Conservation (phyloP, 1,140 invertebrate species). For the Tetranychus urticae region DNA sequence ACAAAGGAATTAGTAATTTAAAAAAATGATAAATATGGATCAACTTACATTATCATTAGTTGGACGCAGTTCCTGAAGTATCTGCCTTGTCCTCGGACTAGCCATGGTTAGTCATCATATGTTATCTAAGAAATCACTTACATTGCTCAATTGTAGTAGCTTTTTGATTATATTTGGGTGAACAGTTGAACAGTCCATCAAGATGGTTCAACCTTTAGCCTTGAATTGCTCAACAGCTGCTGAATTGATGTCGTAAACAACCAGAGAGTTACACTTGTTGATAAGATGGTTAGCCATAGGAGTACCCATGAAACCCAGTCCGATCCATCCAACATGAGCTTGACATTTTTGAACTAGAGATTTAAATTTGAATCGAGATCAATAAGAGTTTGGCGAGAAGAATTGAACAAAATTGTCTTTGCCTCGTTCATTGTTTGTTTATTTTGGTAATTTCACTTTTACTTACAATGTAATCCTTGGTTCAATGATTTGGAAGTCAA, state of each 20-base stretch:
- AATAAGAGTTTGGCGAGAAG: too few relatives aligned
- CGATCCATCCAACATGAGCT: constrained; percentile 47
- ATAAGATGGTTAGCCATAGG: constrained; percentile 80
- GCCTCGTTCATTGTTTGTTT: too few relatives aligned
- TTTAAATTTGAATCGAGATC: too few relatives aligned
- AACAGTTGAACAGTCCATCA: constrained; percentile 88
- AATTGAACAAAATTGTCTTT: too few relatives aligned
- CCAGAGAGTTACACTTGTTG: constrained; percentile 38
- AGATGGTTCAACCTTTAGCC: constrained; percentile 39
- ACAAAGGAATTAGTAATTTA: too few relatives aligned
- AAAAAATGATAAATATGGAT: background rate
- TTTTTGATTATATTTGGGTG: constrained; percentile 60
- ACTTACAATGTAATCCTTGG: too few relatives aligned
- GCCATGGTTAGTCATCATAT: constrained; percentile 83
- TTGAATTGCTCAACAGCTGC: constrained; percentile 35
- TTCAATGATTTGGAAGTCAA: too few relatives aligned
- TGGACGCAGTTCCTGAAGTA: constrained; percentile 58
- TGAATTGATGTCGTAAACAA: constrained; percentile 61
- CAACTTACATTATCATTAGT: constrained; percentile 63
- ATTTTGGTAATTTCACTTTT: too few relatives aligned
- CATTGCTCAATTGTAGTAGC: constrained; percentile 34
- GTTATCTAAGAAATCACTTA: constrained; percentile 67
- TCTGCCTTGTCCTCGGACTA: too few relatives aligned
- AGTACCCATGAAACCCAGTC: constrained; percentile 83
- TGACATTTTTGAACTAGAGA: background rate